A percentile compares a stretch with the other conserved stretches of the same genome.
Evolutionary conservation across 2,113 vertebrate species (phyloP).

Genomic region (Misgurnus anguillicaudatus): DNA sequence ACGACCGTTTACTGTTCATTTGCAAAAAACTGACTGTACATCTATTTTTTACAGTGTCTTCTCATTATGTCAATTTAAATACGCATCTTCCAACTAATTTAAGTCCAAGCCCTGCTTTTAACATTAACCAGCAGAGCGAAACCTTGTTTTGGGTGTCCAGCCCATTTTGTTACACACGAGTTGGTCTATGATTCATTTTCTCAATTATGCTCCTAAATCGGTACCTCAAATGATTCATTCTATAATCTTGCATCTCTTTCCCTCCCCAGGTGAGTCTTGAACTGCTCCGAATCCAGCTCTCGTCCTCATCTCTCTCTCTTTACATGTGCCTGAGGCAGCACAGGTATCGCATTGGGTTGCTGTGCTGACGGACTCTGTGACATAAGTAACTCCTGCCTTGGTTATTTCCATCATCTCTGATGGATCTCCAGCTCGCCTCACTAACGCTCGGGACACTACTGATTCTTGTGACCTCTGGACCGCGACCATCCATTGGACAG

Average conservation of each 20-base stretch:
- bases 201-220: background rate
- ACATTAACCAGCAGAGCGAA: background rate
- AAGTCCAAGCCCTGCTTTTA: background rate
- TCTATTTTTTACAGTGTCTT: no score
- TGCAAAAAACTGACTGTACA: no score
- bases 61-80: no score
- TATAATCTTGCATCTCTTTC: background rate
- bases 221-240: slow-evolving; percentile 13
- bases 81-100: background rate
- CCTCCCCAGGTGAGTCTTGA: slow-evolving; percentile 60
- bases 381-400: slow-evolving; percentile 65
- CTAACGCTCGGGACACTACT: slow-evolving; percentile 77
- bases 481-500: slow-evolving; percentile 69
- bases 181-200: slow-evolving; percentile 8
- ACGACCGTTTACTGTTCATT: no score
- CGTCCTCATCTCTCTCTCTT: slow-evolving; percentile 57
- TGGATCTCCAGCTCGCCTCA: slow-evolving; percentile 64
- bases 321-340: slow-evolving; percentile 59
- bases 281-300: slow-evolving; percentile 55
- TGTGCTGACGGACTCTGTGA: slow-evolving; percentile 61
- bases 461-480: slow-evolving; percentile 74
- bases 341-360: slow-evolving; percentile 58
- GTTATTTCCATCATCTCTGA: slow-evolving; percentile 59
- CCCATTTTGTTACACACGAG: background rate
- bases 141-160: background rate